Base-by-base conservation (phyloP, 2,113 vertebrate genomes). In the Astur gentilis region DNA sequence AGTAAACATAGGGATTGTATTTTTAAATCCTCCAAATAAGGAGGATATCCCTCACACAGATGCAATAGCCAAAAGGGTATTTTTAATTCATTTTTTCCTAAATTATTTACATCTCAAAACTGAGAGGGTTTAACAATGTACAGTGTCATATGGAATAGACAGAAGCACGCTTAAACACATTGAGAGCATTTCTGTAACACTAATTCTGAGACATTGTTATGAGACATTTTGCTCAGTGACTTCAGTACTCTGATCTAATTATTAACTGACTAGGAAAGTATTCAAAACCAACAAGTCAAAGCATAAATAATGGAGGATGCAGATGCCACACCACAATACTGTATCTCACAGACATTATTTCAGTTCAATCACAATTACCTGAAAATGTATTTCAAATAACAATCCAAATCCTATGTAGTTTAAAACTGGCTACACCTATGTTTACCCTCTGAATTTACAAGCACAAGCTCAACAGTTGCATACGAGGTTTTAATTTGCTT, bases 331-430 rank as follows among this genome's bases (percentile, higher is more conserved):
- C 58, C 47, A 72, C 54, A 73, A 62, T 34, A 72, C 2, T 79
- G 17, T 55, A 69, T 38, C 36, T 76, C 45, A 72, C 58, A 90
- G 52, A 86, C 89, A 54, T 62, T 38, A 66, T 19, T 87, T 49
- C 52, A 47, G 23, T 93, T 93, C 78, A 72, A 58, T 64, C 11
- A 92, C 27, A 90, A 71, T 85, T 87, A 91, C 87, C 86, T 93
- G 69, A 65, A 96, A 94, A 94, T 58, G 13, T 17, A 86, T 88
- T 96, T 90, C 7, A 90, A 96, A 85, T 61, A 91, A 42, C 16
- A 86, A 54, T 36, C 31, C 31, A 81, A 94, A 61, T 76, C 45
- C 22, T 78, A 34, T 6, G 31, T 67, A n/a, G 34, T 84, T 90
- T 91, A 87, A 86, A 96, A 82, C 45, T 36, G 38, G 60, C 60